Conservation (phyloP, 2,797 vertebrate genomes). For the Muscicapa striata region DNA sequence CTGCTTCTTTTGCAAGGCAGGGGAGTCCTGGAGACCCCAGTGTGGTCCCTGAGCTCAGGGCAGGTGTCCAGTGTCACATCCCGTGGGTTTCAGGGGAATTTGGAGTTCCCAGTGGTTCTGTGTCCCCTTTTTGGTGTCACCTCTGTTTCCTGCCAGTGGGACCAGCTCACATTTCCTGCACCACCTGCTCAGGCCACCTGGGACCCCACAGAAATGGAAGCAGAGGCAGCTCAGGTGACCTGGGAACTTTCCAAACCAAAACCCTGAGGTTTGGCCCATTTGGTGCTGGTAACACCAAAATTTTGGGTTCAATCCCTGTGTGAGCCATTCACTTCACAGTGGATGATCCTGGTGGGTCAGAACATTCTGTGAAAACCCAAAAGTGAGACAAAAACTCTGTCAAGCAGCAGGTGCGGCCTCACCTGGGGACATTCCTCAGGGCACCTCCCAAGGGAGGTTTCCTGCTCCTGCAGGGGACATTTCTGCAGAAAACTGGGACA, state of each 20-base stretch:
- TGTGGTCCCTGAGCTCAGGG: not conserved
- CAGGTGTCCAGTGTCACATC: not conserved
- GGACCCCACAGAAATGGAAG: not conserved
- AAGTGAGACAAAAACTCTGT: not conserved
- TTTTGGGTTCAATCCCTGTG: accelerated
- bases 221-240: not conserved
- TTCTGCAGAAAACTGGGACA: not conserved
- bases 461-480: not conserved
- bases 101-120: not conserved
- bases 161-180: not conserved
- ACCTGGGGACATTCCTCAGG: not conserved
- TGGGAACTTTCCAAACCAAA: not conserved
- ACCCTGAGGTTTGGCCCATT: not conserved
- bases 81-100: not conserved
- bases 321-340: not conserved
- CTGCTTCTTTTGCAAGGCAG: not conserved
- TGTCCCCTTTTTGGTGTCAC: not conserved
- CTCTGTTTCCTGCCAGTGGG: not conserved
- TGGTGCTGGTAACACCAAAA: not conserved
- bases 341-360: not conserved
- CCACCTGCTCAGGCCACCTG: not conserved
- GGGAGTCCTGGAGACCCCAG: not conserved
- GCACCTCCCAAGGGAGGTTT: not conserved
- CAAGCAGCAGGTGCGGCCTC: not conserved
- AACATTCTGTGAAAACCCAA: not conserved